Conservation (phyloP, 2,888 invertebrate species). For the Volucella inflata region DNA sequence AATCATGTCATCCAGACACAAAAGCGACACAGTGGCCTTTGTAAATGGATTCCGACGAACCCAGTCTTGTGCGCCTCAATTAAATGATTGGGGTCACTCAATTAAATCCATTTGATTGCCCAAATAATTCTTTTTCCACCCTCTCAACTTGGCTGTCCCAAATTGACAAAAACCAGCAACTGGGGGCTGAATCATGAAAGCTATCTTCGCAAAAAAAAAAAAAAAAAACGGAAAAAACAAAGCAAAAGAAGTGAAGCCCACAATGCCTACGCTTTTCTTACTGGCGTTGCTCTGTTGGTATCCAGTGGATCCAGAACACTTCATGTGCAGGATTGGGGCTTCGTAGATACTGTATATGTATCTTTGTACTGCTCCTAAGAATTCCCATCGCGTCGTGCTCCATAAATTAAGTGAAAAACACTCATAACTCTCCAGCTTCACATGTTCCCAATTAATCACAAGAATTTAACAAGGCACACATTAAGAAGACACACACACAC, state of each 20-base stretch:
- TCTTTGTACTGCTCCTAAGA: constrained; percentile 60
- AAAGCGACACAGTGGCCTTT: constrained; percentile 14
- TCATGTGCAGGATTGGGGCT: constrained; percentile 2
- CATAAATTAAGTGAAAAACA: constrained; percentile 77
- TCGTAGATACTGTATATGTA: neutral
- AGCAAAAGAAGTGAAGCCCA: too few species aligned
- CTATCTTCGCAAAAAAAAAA: constrained; percentile 37
- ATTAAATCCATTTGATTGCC: constrained; percentile 72
- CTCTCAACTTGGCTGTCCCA: constrained; percentile 7
- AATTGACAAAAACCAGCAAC: constrained; percentile 46
- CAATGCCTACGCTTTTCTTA: constrained; percentile 28
- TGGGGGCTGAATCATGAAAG: constrained; percentile 34
- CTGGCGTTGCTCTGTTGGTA: constrained; percentile 34
- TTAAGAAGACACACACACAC: constrained; percentile 41
- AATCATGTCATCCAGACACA: constrained; percentile 31
- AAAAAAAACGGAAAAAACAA: neutral
- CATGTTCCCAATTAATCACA: constrained; percentile 78
- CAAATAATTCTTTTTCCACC: constrained; percentile 56
- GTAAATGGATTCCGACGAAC: constrained; percentile 28
- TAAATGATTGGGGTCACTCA: constrained; percentile 73
- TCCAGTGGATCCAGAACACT: constrained; percentile 9
- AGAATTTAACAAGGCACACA: constrained; percentile 73
- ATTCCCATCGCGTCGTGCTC: constrained; percentile 70
- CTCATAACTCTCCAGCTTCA: constrained; percentile 77
- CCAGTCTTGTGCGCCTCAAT: constrained; percentile 55